Percentiles rank a stretch among this genome's conserved stretches.
Evolutionary conservation across 2,113 vertebrate species (phyloP).

Genomic region (Lynx canadensis): DNA sequence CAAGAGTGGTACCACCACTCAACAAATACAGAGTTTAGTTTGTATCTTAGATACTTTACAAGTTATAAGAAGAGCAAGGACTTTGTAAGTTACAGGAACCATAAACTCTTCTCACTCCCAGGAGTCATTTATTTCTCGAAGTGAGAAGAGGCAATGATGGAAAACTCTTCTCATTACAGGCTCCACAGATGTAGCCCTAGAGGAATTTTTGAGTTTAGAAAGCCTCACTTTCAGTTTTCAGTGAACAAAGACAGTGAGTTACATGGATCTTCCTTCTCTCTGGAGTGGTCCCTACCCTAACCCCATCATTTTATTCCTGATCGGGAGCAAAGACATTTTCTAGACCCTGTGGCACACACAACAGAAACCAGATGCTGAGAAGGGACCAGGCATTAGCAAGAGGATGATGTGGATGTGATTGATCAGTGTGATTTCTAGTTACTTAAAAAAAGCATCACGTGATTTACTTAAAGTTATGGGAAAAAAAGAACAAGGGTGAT

Average conservation of each 20-base stretch:
- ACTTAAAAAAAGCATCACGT: conserved; percentile 55
- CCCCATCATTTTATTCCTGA: not conserved
- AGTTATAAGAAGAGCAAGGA: not conserved
- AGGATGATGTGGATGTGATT: conserved; percentile 1
- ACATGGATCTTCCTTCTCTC: not conserved
- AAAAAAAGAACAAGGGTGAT: conserved; percentile 63
- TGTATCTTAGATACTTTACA: not conserved
- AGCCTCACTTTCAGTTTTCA: not conserved
- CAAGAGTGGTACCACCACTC: not conserved
- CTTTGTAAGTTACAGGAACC: not conserved
- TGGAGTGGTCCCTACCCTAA: not conserved
- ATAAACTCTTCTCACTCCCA: not conserved
- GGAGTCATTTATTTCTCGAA: not conserved
- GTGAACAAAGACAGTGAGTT: not conserved
- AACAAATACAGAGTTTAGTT: not conserved
- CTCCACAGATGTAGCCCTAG: not conserved
- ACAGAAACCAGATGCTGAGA: conserved; percentile 31
- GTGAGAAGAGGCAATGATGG: not conserved
- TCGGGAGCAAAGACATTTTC: conserved; percentile 61
- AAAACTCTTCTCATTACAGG: not conserved
- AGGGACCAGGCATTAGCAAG: conserved; percentile 38
- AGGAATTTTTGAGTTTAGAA: not conserved
- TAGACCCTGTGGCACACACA: conserved; percentile 72
- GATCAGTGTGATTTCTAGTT: conserved; percentile 27
- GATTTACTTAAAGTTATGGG: conserved; percentile 43